These are phyloP conservation scores for Lycaon pictus DNA, from an alignment of 2,113 vertebrate genomes.

Conservation along the genomic window DNA sequence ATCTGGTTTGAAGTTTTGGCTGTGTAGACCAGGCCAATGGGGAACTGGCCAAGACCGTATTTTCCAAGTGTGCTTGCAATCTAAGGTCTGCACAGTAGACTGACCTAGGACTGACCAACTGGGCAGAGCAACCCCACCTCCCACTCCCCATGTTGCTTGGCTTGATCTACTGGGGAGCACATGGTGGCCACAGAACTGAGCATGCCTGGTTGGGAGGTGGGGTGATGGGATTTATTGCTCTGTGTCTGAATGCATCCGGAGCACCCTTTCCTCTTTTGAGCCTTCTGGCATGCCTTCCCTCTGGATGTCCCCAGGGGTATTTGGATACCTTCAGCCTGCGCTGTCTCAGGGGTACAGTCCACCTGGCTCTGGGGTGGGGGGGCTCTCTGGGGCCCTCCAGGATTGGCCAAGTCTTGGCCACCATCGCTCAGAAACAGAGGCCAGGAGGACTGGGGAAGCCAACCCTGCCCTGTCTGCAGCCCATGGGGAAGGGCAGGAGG, in stretches of 20 bases:
- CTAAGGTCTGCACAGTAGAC: not conserved
- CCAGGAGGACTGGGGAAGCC: not conserved
- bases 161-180: not conserved
- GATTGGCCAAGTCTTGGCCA: not conserved
- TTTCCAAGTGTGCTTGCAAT: not conserved
- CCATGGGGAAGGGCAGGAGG: not conserved
- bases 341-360: not conserved
- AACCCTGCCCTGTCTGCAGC: not conserved
- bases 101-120: not conserved
- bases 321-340: not conserved
- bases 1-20: not conserved
- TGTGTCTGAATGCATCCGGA: not conserved
- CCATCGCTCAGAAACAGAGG: not conserved
- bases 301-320: not conserved
- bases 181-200: not conserved
- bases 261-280: not conserved
- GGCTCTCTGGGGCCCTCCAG: not conserved
- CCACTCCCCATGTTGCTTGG: not conserved
- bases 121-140: not conserved
- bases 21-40: not conserved
- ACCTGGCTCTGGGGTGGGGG: not conserved
- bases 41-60: not conserved
- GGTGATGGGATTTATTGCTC: slow-evolving; percentile 44
- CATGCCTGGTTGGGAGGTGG: not conserved
- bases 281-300: not conserved